Base-by-base conservation (phyloP, 2,113 vertebrate species). In the Gobiocypris rarus region DNA sequence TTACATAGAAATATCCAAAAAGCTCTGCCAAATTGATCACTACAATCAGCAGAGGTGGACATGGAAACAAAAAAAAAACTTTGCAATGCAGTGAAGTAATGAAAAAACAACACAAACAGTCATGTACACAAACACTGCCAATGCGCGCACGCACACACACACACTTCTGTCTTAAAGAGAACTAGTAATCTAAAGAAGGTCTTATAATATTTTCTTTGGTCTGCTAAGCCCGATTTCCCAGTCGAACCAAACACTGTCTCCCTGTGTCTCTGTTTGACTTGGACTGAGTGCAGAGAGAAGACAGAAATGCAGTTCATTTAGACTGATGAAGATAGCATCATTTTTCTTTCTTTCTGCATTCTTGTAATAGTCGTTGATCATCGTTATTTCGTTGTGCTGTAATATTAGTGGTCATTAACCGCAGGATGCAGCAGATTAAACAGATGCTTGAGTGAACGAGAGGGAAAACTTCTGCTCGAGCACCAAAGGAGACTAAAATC, bases 151-250 rank as follows among this genome's bases (percentile, higher is more conserved):
- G 74, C 65, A 50, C 34, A 38, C 4, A 38, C 34, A 38, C 6
- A 38, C 38, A 3, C 2, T 4, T 3, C 34, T 4, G 3, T 3
- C 4, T 4, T n/a, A 65, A 26, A 65, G 41, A 63, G 65, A 73
- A 43, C 73, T 43, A 11, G 63, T 52, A 80, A 80, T 83, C 58
- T 28, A 67, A 80, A 79, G 10, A 58, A 83, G 61, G 69, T 45
- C 43, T 70, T 10, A 79, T 82, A 63, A 76, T 87, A 82, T 87
- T 87, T 70, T 81, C n/a, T 56, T 87, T 70, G 63, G 82, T 26
- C 38, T 13, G 22, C 15, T 65, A 28, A 43, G 26, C 14, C 22
- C n/a, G 15, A 22, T 75, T 75, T 80, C 75, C 61, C 56, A 34
- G 67, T 4, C 15, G 3, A 58, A 45, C 52, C 38, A 52, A 38